phyloP scores from a whole-genome alignment of 2,888 invertebrate genomes.

The Amphipoea oculea region DNA sequence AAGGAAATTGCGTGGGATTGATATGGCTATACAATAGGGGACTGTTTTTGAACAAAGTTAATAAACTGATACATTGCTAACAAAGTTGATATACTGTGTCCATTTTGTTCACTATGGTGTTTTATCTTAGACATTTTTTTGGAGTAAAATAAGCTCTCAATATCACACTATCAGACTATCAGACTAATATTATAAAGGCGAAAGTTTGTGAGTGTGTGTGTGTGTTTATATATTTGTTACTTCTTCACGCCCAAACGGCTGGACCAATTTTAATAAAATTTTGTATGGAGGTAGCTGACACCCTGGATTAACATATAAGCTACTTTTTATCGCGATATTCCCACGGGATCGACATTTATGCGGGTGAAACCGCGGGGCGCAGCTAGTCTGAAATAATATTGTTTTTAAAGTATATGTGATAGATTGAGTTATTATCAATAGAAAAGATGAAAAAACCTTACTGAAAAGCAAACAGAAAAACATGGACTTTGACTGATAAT shows the following conservation, averaged over 20 bases:
- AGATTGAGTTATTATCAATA: background rate
- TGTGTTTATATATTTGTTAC: no score
- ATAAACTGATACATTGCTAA: background rate
- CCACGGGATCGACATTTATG: no score
- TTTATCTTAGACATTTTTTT: background rate
- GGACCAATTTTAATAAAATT: no score
- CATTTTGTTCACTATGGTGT: background rate
- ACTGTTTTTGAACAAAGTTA: background rate
- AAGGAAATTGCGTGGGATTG: conserved; percentile 12
- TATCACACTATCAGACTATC: no score
- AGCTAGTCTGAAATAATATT: background rate
- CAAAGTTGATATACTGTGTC: background rate
- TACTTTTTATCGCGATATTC: no score
- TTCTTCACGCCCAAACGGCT: no score
- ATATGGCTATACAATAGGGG: conserved; percentile 1
- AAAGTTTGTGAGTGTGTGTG: no score
- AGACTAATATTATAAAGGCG: no score
- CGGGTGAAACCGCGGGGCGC: no score
- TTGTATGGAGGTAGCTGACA: no score
- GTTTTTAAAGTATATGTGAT: background rate
- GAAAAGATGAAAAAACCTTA: background rate
- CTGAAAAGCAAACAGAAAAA: background rate
- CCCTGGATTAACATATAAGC: no score
- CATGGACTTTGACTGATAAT: background rate
- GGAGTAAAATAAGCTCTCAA: no score